Conservation (phyloP, 1,140 invertebrate species). For the Apis florea region DNA sequence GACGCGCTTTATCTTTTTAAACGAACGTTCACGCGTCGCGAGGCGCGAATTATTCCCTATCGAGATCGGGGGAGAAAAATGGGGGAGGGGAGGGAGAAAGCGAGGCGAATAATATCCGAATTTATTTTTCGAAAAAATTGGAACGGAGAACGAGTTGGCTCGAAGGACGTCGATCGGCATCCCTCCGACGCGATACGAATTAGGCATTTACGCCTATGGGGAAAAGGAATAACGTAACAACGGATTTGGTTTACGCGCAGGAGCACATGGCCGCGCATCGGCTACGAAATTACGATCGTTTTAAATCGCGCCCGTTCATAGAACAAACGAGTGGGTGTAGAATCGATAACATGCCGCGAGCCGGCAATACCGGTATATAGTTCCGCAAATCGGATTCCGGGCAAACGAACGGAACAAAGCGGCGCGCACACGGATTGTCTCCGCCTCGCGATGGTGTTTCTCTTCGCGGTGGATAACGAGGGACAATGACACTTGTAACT, state of each 20-base stretch:
- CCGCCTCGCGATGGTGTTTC: neutral
- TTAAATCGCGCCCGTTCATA: neutral
- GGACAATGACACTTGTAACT: conserved; percentile 52
- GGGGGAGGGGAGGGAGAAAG: no score
- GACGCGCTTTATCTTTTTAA: no score
- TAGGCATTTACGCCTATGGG: no score
- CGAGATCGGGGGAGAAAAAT: no score
- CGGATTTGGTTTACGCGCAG: neutral
- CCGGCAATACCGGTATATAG: neutral
- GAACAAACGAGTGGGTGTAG: neutral
- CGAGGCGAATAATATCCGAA: no score
- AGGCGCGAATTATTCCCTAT: no score
- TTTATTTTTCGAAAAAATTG: no score
- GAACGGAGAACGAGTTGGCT: no score
- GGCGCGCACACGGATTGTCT: no score
- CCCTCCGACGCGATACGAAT: conserved; percentile 6
- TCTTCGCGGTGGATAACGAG: conserved; percentile 28
- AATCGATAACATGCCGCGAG: conserved; percentile 4
- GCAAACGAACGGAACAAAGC: conserved; percentile 14
- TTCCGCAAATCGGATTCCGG: conserved; percentile 1
- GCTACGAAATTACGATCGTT: neutral
- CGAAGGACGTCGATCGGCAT: no score
- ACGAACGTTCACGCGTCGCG: no score
- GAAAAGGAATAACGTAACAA: no score
- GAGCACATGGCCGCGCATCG: neutral